Conservation (phyloP, 2,888 invertebrate species). For the Chouioia cunea region DNA sequence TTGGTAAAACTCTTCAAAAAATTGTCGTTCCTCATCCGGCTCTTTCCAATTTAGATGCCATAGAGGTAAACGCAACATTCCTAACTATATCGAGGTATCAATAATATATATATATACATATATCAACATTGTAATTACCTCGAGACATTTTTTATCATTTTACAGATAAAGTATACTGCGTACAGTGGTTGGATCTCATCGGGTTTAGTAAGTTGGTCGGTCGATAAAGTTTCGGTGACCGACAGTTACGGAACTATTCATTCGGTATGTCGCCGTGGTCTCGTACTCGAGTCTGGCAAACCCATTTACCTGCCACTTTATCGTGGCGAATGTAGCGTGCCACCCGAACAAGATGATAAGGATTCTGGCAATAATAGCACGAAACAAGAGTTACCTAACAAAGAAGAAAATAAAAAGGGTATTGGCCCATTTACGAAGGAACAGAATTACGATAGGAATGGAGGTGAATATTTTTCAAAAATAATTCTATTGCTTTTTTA, state of each 20-base stretch:
- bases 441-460: conserved; percentile 60
- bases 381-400: conserved; percentile 33
- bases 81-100: too few relatives aligned
- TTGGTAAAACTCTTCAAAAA: conserved; percentile 81
- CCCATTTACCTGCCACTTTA: conserved; percentile 81
- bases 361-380: not conserved
- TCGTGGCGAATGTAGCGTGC: conserved; percentile 82
- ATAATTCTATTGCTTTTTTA: conserved; percentile 1
- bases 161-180: conserved; percentile 84
- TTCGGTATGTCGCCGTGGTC: conserved; percentile 83
- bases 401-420: conserved; percentile 34
- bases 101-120: too few relatives aligned
- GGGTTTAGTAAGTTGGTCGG: conserved; percentile 82
- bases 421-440: conserved; percentile 64
- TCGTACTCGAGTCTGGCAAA: conserved; percentile 80
- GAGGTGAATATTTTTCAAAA: conserved; percentile 22
- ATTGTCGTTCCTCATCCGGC: conserved; percentile 92
- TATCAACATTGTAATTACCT: conserved; percentile 5
- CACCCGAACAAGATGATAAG: conserved; percentile 67
- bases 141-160: not conserved
- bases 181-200: conserved; percentile 93
- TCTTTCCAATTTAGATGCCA: conserved; percentile 74
- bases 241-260: conserved; percentile 88
- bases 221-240: conserved; percentile 85
- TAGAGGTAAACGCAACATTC: conserved; percentile 62